A percentile compares a stretch with the other conserved stretches of the same genome.
Evolutionary conservation across 2,888 invertebrate species (phyloP).

Genomic region (Tholera decimalis): DNA sequence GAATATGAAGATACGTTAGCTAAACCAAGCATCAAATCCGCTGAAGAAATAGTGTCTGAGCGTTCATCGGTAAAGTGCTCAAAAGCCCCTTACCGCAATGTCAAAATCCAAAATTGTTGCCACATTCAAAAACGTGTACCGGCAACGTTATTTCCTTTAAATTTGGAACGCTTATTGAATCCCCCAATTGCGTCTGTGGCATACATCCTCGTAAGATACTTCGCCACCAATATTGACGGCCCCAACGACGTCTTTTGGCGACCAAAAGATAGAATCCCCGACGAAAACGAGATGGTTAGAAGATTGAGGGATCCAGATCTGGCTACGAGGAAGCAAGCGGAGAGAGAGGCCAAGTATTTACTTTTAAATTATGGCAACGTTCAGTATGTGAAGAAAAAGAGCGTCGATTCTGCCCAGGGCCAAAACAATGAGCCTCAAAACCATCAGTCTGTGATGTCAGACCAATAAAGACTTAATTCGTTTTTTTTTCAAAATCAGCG

Average conservation of each 20-base stretch:
- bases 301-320: conserved; percentile 12
- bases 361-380: conserved; percentile 15
- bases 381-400: conserved; percentile 9
- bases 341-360: conserved; percentile 39
- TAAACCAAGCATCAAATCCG: not conserved
- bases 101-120: conserved; percentile 3
- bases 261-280: conserved; percentile 20
- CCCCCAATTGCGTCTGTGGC: conserved; percentile 55
- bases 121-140: not conserved
- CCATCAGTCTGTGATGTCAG: not conserved
- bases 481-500: not conserved
- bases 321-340: not conserved
- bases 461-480: conserved; percentile 15
- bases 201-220: conserved; percentile 32
- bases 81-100: not conserved
- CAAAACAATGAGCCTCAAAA: not conserved
- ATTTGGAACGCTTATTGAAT: conserved; percentile 48
- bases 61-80: not conserved
- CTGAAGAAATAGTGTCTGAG: conserved; percentile 1
- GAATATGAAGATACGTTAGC: not conserved
- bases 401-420: accelerated
- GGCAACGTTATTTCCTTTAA: conserved; percentile 28
- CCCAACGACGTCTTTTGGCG: conserved; percentile 27
- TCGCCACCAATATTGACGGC: accelerated
- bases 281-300: conserved; percentile 1